Evolutionary conservation across 2,797 vertebrate species (phyloP), one percentile per base, ranked within the genome.

Genomic region (Phylloscopus collybita): DNA sequence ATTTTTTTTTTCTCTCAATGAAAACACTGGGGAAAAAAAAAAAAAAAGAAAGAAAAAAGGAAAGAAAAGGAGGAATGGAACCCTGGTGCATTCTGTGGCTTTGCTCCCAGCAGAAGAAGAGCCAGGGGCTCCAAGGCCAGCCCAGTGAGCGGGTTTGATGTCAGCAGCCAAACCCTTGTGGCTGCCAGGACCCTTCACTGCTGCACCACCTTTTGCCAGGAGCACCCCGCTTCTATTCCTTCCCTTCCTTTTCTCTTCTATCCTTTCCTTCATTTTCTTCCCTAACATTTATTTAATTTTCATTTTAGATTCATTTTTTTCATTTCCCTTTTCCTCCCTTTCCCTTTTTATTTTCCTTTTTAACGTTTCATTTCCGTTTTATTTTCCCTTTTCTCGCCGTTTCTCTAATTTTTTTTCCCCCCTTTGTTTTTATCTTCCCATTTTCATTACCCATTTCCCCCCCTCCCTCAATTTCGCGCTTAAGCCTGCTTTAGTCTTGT

Each of bases 401-500:
- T 20, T 65, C 13, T 10, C 5, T 14, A 32, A 10, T 16, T 14
- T 13, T 9, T 2, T 4, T 2, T 5, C 13, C 40, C 40, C 40
- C 40, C 7, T 17, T 34, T 20, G 11, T 64, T 65, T 56, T 13
- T 13, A 27, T 19, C 32, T 29, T 7, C 18, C 6, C 7, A 4
- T 40, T 57, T 44, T 8, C 6, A 8, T 51, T 30, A 34, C 25
- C 65, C 65, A 61, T 53, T 61, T 40, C 16, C 10, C 40, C 12
- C n/a, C 40, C 40, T 14, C 40, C 38, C 38, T 38, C 22, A 61
- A 13, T 93, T 80, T 60, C 18, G 0, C 10, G 3, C 65, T 38
- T 36, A 49, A 79, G 19, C 54, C 65, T 72, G 88, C 96, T 97
- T 96, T 96, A 95, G 92, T 97, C 86, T 96, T 54, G 1, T 59